Evolutionary conservation across 2,797 vertebrate genomes (phyloP).

Genomic region (Acipenser ruthenus): DNA sequence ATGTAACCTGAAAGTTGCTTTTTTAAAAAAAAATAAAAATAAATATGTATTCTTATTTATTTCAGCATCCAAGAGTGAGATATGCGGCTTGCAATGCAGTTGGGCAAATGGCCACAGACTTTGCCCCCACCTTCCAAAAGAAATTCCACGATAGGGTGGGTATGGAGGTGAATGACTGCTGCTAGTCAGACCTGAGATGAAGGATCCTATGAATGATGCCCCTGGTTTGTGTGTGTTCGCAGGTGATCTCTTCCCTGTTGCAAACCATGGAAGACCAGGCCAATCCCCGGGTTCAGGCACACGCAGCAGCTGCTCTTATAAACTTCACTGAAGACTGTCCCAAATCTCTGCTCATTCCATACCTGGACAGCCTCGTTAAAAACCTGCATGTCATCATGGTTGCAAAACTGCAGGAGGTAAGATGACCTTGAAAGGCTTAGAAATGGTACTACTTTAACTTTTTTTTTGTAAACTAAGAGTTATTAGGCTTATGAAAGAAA

Average conservation of each 20-base stretch:
- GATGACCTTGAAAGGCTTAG: not conserved
- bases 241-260: slow-evolving; percentile 90
- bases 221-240: not conserved
- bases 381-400: slow-evolving; percentile 96
- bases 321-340: slow-evolving; percentile 98
- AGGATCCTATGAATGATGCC: no score
- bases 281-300: slow-evolving; percentile 92
- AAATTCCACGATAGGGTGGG: slow-evolving; percentile 95
- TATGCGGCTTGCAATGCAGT: slow-evolving; percentile 95
- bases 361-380: slow-evolving; percentile 87
- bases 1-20: not conserved
- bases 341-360: slow-evolving; percentile 84
- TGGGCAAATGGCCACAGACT: slow-evolving; percentile 98
- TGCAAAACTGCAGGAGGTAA: slow-evolving; percentile 86
- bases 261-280: slow-evolving; percentile 96
- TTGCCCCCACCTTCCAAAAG: slow-evolving; percentile 95
- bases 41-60: slow-evolving; percentile 13
- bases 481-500: no score
- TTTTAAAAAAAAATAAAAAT: no score
- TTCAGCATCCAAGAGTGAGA: slow-evolving; percentile 91
- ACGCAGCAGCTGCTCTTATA: slow-evolving; percentile 91
- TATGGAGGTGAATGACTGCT: slow-evolving; percentile 1
- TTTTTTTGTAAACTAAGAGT: no score
- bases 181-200: not conserved
- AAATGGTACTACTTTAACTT: no score